Percentiles rank a stretch among this genome's conserved stretches.
These are phyloP conservation scores for Zootoca vivipara DNA, from an alignment of 2,113 vertebrate genomes.

Conservation along the genomic window DNA sequence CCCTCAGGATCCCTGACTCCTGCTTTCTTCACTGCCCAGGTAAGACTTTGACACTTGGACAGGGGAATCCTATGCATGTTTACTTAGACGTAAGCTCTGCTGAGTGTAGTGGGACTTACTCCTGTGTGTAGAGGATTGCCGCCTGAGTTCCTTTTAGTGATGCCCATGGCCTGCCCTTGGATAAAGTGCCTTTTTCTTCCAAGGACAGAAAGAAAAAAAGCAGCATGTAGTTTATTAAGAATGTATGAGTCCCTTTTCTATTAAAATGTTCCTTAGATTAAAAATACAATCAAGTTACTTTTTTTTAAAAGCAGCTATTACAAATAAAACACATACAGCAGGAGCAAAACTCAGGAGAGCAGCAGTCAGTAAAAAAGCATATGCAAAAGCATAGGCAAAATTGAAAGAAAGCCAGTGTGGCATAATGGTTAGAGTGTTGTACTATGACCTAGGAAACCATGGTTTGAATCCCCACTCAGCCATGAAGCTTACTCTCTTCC, in stretches of 20 bases:
- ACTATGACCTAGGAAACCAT: too few relatives aligned
- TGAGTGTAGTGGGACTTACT: background rate
- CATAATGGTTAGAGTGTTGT: too few relatives aligned
- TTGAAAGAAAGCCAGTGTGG: too few relatives aligned
- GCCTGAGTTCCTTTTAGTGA: too few relatives aligned
- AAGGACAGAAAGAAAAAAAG: background rate
- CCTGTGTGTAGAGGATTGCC: too few relatives aligned
- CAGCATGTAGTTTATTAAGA: background rate
- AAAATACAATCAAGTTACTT: background rate
- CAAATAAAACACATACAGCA: background rate
- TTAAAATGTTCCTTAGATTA: background rate
- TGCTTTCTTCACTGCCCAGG: slow-evolving; percentile 95
- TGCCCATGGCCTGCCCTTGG: background rate
- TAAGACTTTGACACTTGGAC: slow-evolving; percentile 63
- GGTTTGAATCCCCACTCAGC: too few relatives aligned
- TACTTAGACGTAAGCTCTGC: background rate
- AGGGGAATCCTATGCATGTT: background rate
- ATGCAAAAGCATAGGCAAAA: background rate
- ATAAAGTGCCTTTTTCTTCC: fast-evolving
- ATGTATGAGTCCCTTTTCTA: background rate
- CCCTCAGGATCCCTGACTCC: slow-evolving; percentile 94
- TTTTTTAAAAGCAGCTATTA: background rate
- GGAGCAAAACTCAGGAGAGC: background rate
- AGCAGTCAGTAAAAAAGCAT: background rate
- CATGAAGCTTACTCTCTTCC: too few relatives aligned